Conservation (phyloP, 2,797 vertebrate species). For the Leucoraja ocellata region DNA sequence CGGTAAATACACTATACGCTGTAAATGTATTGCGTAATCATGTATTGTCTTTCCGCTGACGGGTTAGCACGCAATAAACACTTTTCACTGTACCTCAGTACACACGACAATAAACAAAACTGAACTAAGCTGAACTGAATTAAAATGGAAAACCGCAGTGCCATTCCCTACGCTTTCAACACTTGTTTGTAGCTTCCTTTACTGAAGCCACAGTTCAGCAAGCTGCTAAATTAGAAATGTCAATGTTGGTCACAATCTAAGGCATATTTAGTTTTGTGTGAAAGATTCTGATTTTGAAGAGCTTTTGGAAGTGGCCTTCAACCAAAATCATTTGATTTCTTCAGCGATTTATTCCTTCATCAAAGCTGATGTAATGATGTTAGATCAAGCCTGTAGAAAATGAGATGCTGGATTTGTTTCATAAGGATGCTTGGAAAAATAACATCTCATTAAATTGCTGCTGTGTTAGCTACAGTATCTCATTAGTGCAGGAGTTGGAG, state of each 20-base stretch:
- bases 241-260: neutral
- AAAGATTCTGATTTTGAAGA: slow-evolving; percentile 22
- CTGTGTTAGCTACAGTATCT: neutral
- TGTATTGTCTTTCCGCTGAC: no score
- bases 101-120: no score
- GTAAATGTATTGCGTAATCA: no score
- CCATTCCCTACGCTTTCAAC: no score
- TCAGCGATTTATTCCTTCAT: slow-evolving; percentile 8
- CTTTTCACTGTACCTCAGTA: no score
- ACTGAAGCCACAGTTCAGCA: no score
- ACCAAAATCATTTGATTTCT: slow-evolving; percentile 25
- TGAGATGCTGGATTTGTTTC: slow-evolving; percentile 11
- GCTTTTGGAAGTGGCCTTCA: neutral
- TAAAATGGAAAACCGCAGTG: neutral
- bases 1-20: no score
- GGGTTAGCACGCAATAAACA: no score
- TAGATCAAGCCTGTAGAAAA: slow-evolving; percentile 27
- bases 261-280: neutral
- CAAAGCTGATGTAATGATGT: slow-evolving; percentile 18
- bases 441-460: slow-evolving; percentile 28
- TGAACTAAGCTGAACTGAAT: no score
- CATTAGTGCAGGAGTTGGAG: neutral
- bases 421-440: slow-evolving; percentile 3
- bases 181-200: neutral
- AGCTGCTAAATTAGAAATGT: neutral